A percentile compares a stretch with the other conserved stretches of the same genome.
Evolutionary conservation across 2,113 vertebrate genomes (phyloP).

Genomic region (Sarotherodon lohbergeri): DNA sequence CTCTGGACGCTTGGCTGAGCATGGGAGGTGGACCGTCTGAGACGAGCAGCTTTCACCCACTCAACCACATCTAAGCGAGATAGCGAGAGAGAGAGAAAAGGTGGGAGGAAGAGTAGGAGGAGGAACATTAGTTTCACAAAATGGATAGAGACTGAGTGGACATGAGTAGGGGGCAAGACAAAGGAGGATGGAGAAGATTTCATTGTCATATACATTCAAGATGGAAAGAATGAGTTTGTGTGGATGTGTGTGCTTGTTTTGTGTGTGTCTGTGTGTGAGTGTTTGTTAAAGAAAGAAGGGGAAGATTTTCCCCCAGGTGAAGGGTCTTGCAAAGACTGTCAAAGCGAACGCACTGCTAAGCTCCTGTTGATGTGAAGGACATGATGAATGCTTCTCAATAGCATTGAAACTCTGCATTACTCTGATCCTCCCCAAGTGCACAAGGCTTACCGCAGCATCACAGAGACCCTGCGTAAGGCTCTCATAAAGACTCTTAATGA

Average conservation of each 20-base stretch:
- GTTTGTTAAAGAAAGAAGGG: slow-evolving; percentile 25
- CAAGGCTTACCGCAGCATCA: slow-evolving; percentile 41
- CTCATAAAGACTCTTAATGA: slow-evolving; percentile 53
- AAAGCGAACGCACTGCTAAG: slow-evolving; percentile 64
- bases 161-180: slow-evolving; percentile 22
- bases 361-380: slow-evolving; percentile 71
- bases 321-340: slow-evolving; percentile 52
- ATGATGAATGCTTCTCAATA: slow-evolving; percentile 51
- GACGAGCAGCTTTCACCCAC: slow-evolving; percentile 89
- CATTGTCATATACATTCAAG: slow-evolving; percentile 39
- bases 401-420: slow-evolving; percentile 56
- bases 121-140: slow-evolving; percentile 29
- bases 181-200: slow-evolving; percentile 22
- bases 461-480: slow-evolving; percentile 22
- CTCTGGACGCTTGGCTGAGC: slow-evolving; percentile 97
- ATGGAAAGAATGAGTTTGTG: slow-evolving; percentile 12
- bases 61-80: slow-evolving; percentile 90
- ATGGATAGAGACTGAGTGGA: slow-evolving; percentile 59
- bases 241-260: neutral
- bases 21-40: slow-evolving; percentile 88
- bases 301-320: slow-evolving; percentile 9
- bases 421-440: slow-evolving; percentile 50
- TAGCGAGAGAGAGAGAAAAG: slow-evolving; percentile 3
- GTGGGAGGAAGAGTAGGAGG: slow-evolving; percentile 48
- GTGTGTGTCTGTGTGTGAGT: neutral